These are phyloP conservation scores for Bos indicus DNA, from an alignment of 2,113 vertebrate species.

Conservation along the genomic window DNA sequence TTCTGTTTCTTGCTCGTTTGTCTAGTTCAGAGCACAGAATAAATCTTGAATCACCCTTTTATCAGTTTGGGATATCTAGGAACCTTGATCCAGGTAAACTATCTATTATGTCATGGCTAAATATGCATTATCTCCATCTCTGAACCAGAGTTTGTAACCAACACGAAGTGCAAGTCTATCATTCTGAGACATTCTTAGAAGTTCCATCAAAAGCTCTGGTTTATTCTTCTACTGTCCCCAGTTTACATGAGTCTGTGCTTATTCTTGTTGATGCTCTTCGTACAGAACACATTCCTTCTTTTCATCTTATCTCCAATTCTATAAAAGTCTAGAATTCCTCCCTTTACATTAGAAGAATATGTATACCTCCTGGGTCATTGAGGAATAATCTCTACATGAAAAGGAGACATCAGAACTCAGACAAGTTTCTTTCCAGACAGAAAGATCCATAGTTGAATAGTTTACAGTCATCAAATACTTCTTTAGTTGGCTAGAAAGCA, in stretches of 20 bases:
- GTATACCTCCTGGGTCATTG: background rate
- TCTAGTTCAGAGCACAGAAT: background rate
- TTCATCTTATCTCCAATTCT: background rate
- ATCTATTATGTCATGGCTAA: background rate
- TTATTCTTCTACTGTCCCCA: background rate
- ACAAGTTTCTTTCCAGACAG: background rate
- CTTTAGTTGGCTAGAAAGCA: background rate
- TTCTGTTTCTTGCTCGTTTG: background rate
- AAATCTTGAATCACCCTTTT: background rate
- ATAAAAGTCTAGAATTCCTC: background rate
- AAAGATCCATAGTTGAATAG: background rate
- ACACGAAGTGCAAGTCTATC: background rate
- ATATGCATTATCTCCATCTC: background rate
- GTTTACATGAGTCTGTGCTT: background rate
- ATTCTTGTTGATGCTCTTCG: background rate
- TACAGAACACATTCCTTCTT: background rate
- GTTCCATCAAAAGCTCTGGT: background rate
- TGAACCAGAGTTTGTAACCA: background rate
- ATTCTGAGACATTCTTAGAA: background rate
- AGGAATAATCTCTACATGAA: background rate
- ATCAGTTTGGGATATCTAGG: background rate
- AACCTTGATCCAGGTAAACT: background rate
- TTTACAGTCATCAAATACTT: background rate
- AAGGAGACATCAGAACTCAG: background rate
- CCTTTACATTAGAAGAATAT: background rate